Evolutionary conservation across 2,888 invertebrate species (phyloP).

Genomic region (Alentia gelatinosa): DNA sequence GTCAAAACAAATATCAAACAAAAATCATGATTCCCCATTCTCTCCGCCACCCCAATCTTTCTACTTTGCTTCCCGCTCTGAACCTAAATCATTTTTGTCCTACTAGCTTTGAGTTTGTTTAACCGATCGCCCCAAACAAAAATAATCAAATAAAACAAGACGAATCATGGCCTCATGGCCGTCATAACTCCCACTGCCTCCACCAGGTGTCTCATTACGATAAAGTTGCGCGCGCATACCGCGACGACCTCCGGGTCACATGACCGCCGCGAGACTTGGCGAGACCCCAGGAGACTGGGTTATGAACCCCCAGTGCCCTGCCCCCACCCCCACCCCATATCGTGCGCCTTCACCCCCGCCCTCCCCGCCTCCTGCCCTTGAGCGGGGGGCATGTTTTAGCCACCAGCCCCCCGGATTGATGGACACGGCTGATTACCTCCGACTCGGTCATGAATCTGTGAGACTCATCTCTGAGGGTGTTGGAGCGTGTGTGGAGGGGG

Average conservation of each 20-base stretch:
- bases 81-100: background rate
- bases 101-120: too few relatives aligned
- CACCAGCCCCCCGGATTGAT: background rate
- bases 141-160: too few relatives aligned
- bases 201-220: slow-evolving; percentile 52
- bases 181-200: background rate
- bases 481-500: too few relatives aligned
- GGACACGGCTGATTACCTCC: slow-evolving; percentile 2
- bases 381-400: too few relatives aligned
- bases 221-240: slow-evolving; percentile 40
- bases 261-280: background rate
- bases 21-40: too few relatives aligned
- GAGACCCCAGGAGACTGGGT: background rate
- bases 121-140: too few relatives aligned
- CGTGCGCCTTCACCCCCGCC: too few relatives aligned
- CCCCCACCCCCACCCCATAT: background rate
- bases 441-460: background rate
- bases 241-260: slow-evolving; percentile 43
- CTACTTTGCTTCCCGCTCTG: too few relatives aligned
- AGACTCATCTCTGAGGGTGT: background rate
- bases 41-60: too few relatives aligned
- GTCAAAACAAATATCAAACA: too few relatives aligned
- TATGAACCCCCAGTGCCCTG: background rate
- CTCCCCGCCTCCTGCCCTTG: too few relatives aligned
- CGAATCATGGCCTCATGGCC: too few relatives aligned